Evolutionary conservation across 2,113 vertebrate species (phyloP), one percentile per base, ranked within the genome.

Genomic region (Microtus richardsoni): DNA sequence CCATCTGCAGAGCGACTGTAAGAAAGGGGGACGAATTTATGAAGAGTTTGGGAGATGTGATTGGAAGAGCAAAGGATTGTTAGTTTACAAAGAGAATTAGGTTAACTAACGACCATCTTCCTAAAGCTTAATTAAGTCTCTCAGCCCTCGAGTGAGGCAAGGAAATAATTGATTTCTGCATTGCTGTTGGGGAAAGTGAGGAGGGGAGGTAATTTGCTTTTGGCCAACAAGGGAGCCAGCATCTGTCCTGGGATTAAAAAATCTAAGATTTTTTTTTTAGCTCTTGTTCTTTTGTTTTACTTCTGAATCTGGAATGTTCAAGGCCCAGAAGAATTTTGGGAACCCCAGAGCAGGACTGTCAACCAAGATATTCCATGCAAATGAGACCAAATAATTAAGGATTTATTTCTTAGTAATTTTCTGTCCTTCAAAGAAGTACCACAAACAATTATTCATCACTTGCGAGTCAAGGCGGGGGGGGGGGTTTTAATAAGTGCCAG

Each of bases 51-150:
- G 54, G 73, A 90, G 88, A 21, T 60, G 86, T 39, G 71, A 93
- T 94, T 85, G 90, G 82, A 49, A 93, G 85, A 96, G 93, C 84
- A 94, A 92, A 97, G 85, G 80, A 84, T 87, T 93, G 91, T 96
- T 96, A 96, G 96, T 97, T 98, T 96, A 96, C 14, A 30, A 94
- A 95, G 89, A 94, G 91, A 98, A 96, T 97, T 97, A 96, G 94
- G 91, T 95, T 97, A 97, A 97, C 91, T 96, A 98, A 97, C 88
- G 10, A 95, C 91, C 93, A 96, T 95, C 94, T 96, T 97, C 94
- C 93, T 84, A 96, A 98, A 97, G 96, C 96, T 97, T 97, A 97
- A 97, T 98, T 97, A 97, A 98, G 95, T 95, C 96, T 98, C 96
- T 92, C 87, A 96, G 96, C 84, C 94, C 96, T 96, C 54, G 71